Evolutionary conservation across 23 tunicate species (phyloP), one percentile per base, ranked within the genome.

Genomic region (Botrylloides violaceus): DNA sequence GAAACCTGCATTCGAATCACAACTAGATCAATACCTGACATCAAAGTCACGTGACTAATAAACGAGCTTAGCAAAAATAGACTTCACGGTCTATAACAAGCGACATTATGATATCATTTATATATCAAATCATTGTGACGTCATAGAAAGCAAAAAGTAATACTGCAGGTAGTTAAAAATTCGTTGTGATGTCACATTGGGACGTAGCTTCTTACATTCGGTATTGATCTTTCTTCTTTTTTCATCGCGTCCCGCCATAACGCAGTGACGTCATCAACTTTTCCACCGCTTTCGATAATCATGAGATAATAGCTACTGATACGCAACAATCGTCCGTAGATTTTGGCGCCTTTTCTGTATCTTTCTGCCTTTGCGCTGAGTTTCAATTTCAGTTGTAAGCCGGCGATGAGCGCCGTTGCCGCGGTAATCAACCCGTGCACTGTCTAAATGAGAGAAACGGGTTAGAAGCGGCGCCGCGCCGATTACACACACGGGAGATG

Each of bases 231-330:
- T 20, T 79, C 85, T 71, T 87, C 95, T 58, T 87, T 81, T 33
- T 66, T 80, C 95, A 87, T 87, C 34, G 95, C 95, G 35, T 87
- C 82, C 50, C 82, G 61, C 95, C 95, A 87, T n/a, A 87, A 32
- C 33, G 65, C 78, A 2, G 86, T 76, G 0, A 80, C 85, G 63
- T 87, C 86, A 37, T 87, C 95, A 33, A 87, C 66, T 70, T 87
- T 87, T 32, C 95, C 95, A 49, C 95, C 95, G 66, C 77, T 80
- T 39, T 87, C 95, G 2, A 83, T 36, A 50, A 87, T 70, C 82
- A 87, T 76, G 29, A 87, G 59, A 68, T 80, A 87, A 70, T 87
- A 87, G 1, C 81, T 81, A 31, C 82, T 80, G 9, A 76, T 62
- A 34, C 95, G 80, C 1, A 65, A 73, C 9, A 87, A 59, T 27